These are phyloP conservation scores for Melanotaenia duboulayi DNA, from an alignment of 2,113 vertebrate species.

Conservation along the genomic window DNA sequence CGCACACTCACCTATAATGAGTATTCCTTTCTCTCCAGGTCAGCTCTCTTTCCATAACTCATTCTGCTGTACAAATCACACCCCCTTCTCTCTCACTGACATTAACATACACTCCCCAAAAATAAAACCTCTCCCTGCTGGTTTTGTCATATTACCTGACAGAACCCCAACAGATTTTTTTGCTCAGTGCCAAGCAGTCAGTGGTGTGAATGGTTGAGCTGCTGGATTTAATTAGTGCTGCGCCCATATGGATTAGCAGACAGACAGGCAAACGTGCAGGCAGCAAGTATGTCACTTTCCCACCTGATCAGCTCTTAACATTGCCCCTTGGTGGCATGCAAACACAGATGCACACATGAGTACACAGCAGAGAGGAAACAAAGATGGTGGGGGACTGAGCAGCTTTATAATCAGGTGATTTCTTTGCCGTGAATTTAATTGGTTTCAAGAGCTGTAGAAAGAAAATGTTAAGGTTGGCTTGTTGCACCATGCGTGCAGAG, in stretches of 20 bases:
- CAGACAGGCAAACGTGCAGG: constrained; percentile 51
- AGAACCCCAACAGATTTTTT: constrained; percentile 63
- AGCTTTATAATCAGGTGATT: constrained; percentile 75
- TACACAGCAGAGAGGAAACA: constrained; percentile 48
- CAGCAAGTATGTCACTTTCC: constrained; percentile 68
- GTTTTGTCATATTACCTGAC: constrained; percentile 72
- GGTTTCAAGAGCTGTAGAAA: constrained; percentile 77
- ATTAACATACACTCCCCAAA: constrained; percentile 31
- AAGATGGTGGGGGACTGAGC: constrained; percentile 11
- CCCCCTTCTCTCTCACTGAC: constrained; percentile 20
- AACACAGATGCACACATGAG: constrained; percentile 60
- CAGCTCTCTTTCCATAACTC: constrained; percentile 4
- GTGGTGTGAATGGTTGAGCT: constrained; percentile 70
- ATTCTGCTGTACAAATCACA: constrained; percentile 14
- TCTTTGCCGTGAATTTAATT: constrained; percentile 77
- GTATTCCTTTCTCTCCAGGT: constrained; percentile 8
- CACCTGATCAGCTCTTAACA: constrained; percentile 69
- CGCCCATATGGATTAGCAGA: constrained; percentile 75
- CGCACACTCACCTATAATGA: constrained; percentile 16
- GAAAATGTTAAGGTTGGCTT: constrained; percentile 76
- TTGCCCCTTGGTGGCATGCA: constrained; percentile 60
- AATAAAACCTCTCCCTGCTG: constrained; percentile 42
- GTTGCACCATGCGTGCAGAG: constrained; percentile 59
- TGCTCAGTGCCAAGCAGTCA: constrained; percentile 63
- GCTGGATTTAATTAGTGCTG: constrained; percentile 78